Percentiles rank a stretch among this genome's conserved stretches.
Evolutionary conservation across 2,797 vertebrate genomes (phyloP).

Genomic region (Schizothorax lantsangensis): DNA sequence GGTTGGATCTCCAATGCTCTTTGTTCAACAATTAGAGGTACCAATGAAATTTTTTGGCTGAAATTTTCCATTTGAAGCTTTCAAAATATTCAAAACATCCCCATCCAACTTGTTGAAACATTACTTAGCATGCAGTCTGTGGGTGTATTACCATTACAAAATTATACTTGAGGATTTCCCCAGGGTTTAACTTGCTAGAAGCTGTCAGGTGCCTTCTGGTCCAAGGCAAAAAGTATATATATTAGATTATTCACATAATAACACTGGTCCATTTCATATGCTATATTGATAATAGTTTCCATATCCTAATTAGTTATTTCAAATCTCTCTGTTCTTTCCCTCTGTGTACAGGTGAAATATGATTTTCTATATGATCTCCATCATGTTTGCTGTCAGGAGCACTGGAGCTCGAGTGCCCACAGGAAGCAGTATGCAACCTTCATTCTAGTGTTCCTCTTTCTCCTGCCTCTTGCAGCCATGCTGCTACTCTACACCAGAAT

Average conservation of each 20-base stretch:
- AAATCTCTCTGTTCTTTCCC: neutral
- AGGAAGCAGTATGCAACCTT: conserved; percentile 82
- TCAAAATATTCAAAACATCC: neutral
- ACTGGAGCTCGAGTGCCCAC: conserved; percentile 75
- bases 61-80: neutral
- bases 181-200: neutral
- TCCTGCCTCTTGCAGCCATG: conserved; percentile 82
- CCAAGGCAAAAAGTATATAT: neutral
- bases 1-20: conserved; percentile 84
- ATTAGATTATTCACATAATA: neutral
- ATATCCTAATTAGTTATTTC: conserved; percentile 6
- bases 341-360: conserved; percentile 80
- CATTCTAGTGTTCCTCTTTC: conserved; percentile 85
- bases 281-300: neutral
- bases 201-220: neutral
- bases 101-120: neutral
- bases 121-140: neutral
- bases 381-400: conserved; percentile 86
- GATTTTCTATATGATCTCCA: conserved; percentile 85
- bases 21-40: conserved; percentile 85
- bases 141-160: no score
- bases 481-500: conserved; percentile 83
- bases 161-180: no score
- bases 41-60: neutral
- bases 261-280: neutral